Evolutionary conservation across 2,888 invertebrate genomes (phyloP).

Genomic region (Dysmachus trigonus): DNA sequence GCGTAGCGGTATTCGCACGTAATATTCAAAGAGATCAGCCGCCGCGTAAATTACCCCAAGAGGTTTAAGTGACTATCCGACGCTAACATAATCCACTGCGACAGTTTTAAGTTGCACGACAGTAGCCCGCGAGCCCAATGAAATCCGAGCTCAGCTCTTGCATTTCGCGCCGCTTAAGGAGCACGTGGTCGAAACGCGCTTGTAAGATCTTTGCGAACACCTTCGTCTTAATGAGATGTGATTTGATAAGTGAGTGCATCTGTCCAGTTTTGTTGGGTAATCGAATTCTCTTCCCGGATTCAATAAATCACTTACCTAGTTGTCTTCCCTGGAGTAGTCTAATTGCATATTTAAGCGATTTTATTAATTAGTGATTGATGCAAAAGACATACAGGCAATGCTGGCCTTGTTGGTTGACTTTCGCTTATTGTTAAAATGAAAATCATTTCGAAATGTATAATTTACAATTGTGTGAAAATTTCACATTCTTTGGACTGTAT

Average conservation of each 20-base stretch:
- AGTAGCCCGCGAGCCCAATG: not conserved
- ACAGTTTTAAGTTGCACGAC: constrained; percentile 14
- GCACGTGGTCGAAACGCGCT: not conserved
- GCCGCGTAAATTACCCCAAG: not conserved
- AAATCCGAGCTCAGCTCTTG: not conserved
- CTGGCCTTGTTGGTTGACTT: not conserved
- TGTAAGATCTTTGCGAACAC: not conserved
- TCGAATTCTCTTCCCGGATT: constrained; percentile 28
- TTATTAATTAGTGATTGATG: not conserved
- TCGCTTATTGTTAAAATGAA: not conserved
- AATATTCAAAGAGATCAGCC: not conserved
- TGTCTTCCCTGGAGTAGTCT: not conserved
- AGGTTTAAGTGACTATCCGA: not conserved
- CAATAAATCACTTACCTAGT: constrained; percentile 9
- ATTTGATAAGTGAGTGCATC: constrained; percentile 11
- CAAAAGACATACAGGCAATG: not conserved
- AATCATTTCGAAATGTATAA: not conserved
- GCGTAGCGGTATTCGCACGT: not conserved
- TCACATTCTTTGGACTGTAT: no score
- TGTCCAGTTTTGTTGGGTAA: constrained; percentile 2
- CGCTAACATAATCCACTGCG: constrained; percentile 12
- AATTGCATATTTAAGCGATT: not conserved
- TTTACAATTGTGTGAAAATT: no score
- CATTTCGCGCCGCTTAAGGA: not conserved
- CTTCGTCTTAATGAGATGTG: not conserved